Evolutionary conservation across 1,140 invertebrate species (phyloP).

Genomic region (Phortica variegata): DNA sequence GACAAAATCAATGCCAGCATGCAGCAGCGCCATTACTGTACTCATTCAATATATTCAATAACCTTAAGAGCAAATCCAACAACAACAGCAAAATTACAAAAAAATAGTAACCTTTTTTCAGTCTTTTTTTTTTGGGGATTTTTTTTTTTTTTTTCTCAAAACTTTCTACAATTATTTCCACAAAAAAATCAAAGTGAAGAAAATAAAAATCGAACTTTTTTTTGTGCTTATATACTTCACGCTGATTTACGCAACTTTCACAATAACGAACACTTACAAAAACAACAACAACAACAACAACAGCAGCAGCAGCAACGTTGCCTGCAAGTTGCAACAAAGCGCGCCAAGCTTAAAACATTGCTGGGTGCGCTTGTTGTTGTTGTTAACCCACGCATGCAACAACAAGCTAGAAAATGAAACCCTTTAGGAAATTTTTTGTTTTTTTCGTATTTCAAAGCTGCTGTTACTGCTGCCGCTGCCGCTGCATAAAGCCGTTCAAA

Average conservation of each 20-base stretch:
- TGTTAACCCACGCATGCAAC: conserved; percentile 36
- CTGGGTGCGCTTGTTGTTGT: conserved; percentile 9
- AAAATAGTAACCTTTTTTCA: too few species aligned
- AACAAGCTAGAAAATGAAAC: conserved; percentile 36
- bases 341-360: conserved; percentile 34
- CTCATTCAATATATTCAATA: too few species aligned
- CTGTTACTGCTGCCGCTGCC: conserved; percentile 25
- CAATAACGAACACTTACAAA: conserved; percentile 25
- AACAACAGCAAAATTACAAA: too few species aligned
- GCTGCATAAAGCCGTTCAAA: conserved; percentile 49
- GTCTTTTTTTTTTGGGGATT: too few species aligned
- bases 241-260: conserved; percentile 53
- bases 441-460: conserved; percentile 20
- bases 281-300: conserved; percentile 11
- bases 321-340: conserved; percentile 33
- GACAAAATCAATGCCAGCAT: too few species aligned
- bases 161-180: conserved; percentile 52
- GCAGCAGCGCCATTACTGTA: too few species aligned
- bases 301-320: conserved; percentile 27
- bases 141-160: too few species aligned
- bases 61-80: too few species aligned
- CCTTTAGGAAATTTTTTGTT: conserved; percentile 48
- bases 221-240: conserved; percentile 53
- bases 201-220: conserved; percentile 52
- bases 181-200: too few species aligned